phyloP scores from a whole-genome alignment of 1,140 invertebrate species.

The Pseudobourletiella spinata region DNA sequence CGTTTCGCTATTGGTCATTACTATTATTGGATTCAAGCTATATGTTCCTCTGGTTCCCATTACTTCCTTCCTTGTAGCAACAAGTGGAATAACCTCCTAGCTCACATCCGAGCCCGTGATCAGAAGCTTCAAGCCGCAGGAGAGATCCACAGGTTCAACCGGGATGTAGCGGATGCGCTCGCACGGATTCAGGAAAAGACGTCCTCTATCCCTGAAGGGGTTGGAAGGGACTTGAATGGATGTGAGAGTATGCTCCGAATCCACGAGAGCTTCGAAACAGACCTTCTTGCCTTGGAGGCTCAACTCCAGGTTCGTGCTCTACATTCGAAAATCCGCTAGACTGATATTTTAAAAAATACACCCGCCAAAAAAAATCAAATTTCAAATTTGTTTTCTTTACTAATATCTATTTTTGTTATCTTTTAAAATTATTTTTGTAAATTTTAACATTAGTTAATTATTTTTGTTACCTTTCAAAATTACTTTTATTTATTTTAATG shows the following conservation, averaged over 20 bases:
- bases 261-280: slow-evolving; percentile 92
- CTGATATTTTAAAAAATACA: too few relatives aligned
- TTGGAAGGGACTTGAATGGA: slow-evolving; percentile 79
- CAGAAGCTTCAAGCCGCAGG: slow-evolving; percentile 81
- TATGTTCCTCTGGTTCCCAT: too few relatives aligned
- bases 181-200: slow-evolving; percentile 83
- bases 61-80: too few relatives aligned
- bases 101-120: slow-evolving; percentile 74
- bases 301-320: slow-evolving; percentile 66
- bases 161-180: slow-evolving; percentile 86
- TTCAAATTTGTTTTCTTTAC: background rate
- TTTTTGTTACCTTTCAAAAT: too few relatives aligned
- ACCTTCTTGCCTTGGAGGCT: slow-evolving; percentile 84
- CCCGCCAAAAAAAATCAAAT: background rate
- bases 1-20: too few relatives aligned
- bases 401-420: too few relatives aligned
- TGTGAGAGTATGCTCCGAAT: slow-evolving; percentile 70
- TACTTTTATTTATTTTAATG: too few relatives aligned
- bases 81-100: slow-evolving; percentile 78
- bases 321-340: background rate
- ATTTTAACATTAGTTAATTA: too few relatives aligned
- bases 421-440: too few relatives aligned
- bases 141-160: slow-evolving; percentile 92
- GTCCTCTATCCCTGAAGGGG: slow-evolving; percentile 68
- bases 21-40: too few relatives aligned